Conservation (phyloP, 1,140 invertebrate genomes). For the Pseudomyrmex flavicornis region DNA sequence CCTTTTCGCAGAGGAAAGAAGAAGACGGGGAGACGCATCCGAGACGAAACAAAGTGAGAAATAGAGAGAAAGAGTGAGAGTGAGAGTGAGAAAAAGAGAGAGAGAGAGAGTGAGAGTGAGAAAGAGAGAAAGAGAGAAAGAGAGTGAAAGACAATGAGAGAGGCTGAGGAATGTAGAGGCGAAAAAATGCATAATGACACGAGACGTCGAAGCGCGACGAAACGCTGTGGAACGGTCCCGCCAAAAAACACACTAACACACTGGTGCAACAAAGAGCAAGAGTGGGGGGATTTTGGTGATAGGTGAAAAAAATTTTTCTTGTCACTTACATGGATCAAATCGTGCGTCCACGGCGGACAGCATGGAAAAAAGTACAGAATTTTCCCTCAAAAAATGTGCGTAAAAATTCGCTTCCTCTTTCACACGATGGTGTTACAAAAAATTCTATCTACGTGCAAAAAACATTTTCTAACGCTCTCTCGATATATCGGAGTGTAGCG, state of each 20-base stretch:
- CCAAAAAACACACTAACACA: slow-evolving; percentile 70
- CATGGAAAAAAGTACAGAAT: slow-evolving; percentile 84
- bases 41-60: slow-evolving; percentile 46
- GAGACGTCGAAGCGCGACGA: slow-evolving; percentile 73
- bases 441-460: slow-evolving; percentile 81
- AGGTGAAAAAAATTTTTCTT: slow-evolving; percentile 83
- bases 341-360: slow-evolving; percentile 83
- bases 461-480: slow-evolving; percentile 58
- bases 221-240: slow-evolving; percentile 64
- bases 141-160: too few relatives aligned
- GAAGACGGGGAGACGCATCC: slow-evolving; percentile 13
- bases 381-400: slow-evolving; percentile 82
- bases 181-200: slow-evolving; percentile 68
- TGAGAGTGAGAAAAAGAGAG: background rate
- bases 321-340: slow-evolving; percentile 85
- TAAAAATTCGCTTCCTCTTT: slow-evolving; percentile 76
- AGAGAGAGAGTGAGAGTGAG: background rate
- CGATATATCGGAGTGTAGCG: slow-evolving; percentile 21
- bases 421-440: slow-evolving; percentile 78
- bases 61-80: background rate
- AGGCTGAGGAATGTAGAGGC: slow-evolving; percentile 36
- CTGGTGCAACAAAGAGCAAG: slow-evolving; percentile 73
- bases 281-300: slow-evolving; percentile 72
- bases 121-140: too few relatives aligned
- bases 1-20: slow-evolving; percentile 56